A percentile compares a stretch with the other conserved stretches of the same genome.
Conservation (phyloP, 2,113 vertebrate species). For the Pangasianodon hypophthalmus region DNA sequence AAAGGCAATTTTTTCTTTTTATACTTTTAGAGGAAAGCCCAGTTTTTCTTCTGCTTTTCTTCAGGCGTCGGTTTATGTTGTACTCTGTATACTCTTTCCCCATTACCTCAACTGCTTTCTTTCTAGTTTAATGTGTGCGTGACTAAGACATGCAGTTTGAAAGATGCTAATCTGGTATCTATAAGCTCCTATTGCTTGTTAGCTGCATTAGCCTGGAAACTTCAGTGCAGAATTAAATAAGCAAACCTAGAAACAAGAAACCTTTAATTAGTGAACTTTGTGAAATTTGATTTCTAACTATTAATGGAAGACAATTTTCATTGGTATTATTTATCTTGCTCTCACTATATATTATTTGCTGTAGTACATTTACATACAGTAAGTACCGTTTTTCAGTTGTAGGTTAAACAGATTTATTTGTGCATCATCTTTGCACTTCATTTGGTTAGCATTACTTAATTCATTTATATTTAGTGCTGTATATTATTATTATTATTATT, state of each 20-base stretch:
- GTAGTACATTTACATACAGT: background rate
- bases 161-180: background rate
- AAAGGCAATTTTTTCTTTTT: conserved; percentile 60
- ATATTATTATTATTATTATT: background rate
- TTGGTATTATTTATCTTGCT: no score
- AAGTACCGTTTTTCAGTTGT: background rate
- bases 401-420: background rate
- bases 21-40: background rate
- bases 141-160: background rate
- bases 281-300: background rate
- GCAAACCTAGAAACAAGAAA: background rate
- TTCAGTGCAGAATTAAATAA: background rate
- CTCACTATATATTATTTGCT: background rate
- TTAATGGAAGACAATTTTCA: background rate
- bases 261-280: background rate
- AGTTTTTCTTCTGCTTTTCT: background rate
- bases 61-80: background rate
- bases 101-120: background rate
- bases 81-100: background rate
- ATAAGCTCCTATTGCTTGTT: background rate
- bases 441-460: background rate
- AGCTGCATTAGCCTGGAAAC: background rate
- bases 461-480: background rate
- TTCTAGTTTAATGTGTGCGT: background rate
- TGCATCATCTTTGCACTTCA: background rate